Conservation (phyloP, 2,797 vertebrate species). For the Cyclopterus lumpus region DNA sequence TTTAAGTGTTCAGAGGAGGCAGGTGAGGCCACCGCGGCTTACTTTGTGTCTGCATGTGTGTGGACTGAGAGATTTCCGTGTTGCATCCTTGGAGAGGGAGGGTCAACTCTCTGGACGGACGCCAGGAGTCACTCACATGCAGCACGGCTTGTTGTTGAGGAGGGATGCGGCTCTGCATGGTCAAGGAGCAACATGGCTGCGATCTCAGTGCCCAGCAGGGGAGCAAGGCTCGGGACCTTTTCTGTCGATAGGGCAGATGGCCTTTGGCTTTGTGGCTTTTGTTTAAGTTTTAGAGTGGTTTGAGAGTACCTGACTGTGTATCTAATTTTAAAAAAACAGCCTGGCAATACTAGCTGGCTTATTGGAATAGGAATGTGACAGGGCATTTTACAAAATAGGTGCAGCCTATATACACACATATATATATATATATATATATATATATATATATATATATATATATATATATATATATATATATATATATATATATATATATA, state of each 20-base stretch:
- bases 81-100: constrained; percentile 46
- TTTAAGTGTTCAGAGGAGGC: constrained; percentile 12
- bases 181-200: constrained; percentile 51
- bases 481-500: no score
- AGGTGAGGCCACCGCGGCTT: constrained; percentile 11
- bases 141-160: constrained; percentile 48
- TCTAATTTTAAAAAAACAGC: not conserved
- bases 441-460: no score
- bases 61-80: constrained; percentile 20
- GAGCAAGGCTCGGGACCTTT: constrained; percentile 29
- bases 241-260: constrained; percentile 66
- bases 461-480: no score
- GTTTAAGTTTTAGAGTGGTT: constrained; percentile 11
- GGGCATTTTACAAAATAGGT: not conserved
- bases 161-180: constrained; percentile 40
- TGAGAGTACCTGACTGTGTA: constrained; percentile 20
- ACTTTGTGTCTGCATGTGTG: constrained; percentile 23
- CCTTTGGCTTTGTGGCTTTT: constrained; percentile 26
- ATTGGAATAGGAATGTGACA: not conserved
- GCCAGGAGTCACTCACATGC: constrained; percentile 56
- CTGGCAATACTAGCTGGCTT: not conserved
- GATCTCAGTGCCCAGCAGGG: constrained; percentile 54
- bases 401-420: not conserved
- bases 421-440: not conserved
- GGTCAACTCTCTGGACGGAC: constrained; percentile 57